Evolutionary conservation across 2,797 vertebrate species (phyloP), one percentile per base, ranked within the genome.

Genomic region (Coregonus sp.): DNA sequence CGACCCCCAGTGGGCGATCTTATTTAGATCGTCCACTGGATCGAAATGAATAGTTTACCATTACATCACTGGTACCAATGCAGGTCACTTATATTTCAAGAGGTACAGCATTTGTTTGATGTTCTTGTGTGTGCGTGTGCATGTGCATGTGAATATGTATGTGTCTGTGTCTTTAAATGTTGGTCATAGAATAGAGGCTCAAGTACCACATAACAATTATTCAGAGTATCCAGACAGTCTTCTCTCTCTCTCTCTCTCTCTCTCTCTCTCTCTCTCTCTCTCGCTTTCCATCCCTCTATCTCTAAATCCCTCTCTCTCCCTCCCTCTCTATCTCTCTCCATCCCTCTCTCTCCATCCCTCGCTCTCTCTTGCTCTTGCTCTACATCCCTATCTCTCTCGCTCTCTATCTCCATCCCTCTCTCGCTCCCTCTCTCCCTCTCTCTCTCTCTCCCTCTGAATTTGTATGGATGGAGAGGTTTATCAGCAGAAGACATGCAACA

Each of bases 381-480:
- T 47, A 7, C 31, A 33, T 11, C 40, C 1, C 37, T 40, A 6
- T 70, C 56, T 20, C 56, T 7, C 6, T 20, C 18, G 0, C 6
- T 61, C 59, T 20, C 20, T 61, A 2, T 20, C 11, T 47, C 2
- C 33, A 14, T 40, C 33, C 16, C 52, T n/a, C 2, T 25, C 61
- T 14, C 35, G 33, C 12, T 33, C 5, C 4, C 15, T 68, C 11
- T 40, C 67, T 71, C 35, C 50, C 54, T 76, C 70, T 59, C 29
- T 16, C 11, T 52, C 51, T 54, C 33, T 50, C 25, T 63, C 3
- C 70, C n/a, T 61, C n/a, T 75, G 35, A 20, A 50, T 75, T 25
- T 77, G 67, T 81, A 73, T 81, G 83, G 74, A 86, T 72, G 54
- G 75, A 83, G 52, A 72, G 75, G 75, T 86, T 82, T 84, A 85